A percentile compares a stretch with the other conserved stretches of the same genome.
Conservation (phyloP, 2,888 invertebrate genomes). For the Synanthedon vespiformis region DNA sequence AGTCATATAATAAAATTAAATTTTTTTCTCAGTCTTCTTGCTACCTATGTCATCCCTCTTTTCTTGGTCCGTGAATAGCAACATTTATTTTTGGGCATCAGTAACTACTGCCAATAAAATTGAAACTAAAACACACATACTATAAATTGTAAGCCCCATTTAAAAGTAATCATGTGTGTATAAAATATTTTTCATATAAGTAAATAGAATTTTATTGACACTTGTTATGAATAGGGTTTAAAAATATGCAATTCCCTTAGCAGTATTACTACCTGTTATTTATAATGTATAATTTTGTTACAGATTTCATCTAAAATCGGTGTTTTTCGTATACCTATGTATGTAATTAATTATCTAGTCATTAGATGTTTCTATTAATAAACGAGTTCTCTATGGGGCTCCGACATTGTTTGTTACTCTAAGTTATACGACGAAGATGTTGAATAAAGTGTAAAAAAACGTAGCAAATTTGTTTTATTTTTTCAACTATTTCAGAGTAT, state of each 20-base stretch:
- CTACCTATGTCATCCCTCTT: no score
- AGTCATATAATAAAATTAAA: no score
- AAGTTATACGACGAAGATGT: constrained; percentile 59
- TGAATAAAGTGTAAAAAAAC: constrained; percentile 55
- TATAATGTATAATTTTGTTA: constrained; percentile 13
- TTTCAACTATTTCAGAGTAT: no score
- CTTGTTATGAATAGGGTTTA: background rate
- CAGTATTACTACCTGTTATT: constrained; percentile 14
- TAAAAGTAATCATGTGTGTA: no score
- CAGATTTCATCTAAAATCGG: constrained; percentile 9
- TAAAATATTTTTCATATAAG: no score
- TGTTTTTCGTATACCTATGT: constrained; percentile 13
- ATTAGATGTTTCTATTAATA: background rate
- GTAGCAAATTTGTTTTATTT: constrained; percentile 7
- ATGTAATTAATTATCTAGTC: background rate
- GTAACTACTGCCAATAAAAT: no score
- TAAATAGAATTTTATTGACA: background rate
- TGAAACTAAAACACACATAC: no score
- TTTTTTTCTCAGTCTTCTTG: no score
- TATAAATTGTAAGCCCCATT: no score
- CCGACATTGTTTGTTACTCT: constrained; percentile 54
- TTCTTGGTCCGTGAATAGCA: no score
- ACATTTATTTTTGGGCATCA: no score
- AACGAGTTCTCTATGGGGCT: constrained; percentile 12
- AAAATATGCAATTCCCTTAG: constrained; percentile 1